Conservation (phyloP, 1,140 invertebrate genomes). For the Eurosta solidaginis region DNA sequence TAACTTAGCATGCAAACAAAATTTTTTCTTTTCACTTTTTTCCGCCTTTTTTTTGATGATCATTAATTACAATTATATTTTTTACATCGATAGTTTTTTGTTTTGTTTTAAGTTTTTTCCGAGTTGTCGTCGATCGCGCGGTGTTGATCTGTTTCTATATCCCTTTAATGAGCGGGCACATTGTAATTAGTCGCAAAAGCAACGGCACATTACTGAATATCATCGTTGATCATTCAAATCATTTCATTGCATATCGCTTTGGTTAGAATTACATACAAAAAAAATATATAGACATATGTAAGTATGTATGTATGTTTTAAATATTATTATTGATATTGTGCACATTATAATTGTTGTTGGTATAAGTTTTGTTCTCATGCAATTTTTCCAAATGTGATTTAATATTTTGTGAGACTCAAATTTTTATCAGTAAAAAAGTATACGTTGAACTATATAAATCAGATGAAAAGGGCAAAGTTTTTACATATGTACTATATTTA, state of each 20-base stretch:
- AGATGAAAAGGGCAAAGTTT: background rate
- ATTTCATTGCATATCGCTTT: background rate
- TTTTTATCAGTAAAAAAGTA: background rate
- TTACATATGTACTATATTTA: background rate
- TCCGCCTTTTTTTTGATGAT: background rate
- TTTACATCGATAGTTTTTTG: background rate
- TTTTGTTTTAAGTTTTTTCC: background rate
- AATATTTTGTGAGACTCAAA: background rate
- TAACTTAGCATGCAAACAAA: background rate
- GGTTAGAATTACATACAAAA: background rate
- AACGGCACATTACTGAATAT: background rate
- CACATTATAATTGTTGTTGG: background rate
- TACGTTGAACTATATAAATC: background rate
- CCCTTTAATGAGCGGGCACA: background rate
- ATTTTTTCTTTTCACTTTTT: background rate
- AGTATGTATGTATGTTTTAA: background rate
- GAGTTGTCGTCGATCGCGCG: background rate
- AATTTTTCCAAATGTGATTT: background rate
- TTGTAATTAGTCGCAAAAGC: slow-evolving; percentile 6
- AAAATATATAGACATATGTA: background rate
- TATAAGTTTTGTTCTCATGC: background rate
- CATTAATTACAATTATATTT: background rate
- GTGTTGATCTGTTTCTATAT: background rate
- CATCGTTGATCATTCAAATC: background rate
- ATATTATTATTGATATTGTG: background rate